Percentiles rank a stretch among this genome's conserved stretches.
phyloP scores from a whole-genome alignment of 2,113 vertebrate species.

The Notarius lentiginosus region DNA sequence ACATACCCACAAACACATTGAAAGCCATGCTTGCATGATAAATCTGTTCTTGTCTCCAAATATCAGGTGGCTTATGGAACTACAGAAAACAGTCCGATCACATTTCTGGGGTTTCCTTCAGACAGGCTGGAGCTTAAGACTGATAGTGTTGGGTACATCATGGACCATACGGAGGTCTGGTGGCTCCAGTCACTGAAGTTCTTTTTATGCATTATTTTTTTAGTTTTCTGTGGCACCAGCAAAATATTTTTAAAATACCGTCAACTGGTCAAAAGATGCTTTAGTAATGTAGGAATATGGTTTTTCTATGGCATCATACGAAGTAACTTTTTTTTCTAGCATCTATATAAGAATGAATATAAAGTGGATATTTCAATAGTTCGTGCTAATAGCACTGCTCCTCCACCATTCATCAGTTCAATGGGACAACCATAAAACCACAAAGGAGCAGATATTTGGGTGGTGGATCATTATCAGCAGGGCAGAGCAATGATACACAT shows the following conservation, averaged over 20 bases:
- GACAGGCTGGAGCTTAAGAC: constrained; percentile 75
- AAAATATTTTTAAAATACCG: neutral
- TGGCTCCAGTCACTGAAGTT: neutral
- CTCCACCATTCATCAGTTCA: neutral
- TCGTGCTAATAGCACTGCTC: neutral
- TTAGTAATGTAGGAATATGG: neutral
- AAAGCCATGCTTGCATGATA: neutral
- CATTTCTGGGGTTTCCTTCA: constrained; percentile 75
- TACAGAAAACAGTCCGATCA: constrained; percentile 93
- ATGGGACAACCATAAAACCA: neutral
- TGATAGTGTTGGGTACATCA: constrained; percentile 77
- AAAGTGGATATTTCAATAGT: neutral
- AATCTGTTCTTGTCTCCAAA: constrained; percentile 3
- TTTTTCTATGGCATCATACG: neutral
- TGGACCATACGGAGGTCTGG: constrained; percentile 84
- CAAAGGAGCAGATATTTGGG: neutral
- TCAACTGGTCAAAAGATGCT: neutral
- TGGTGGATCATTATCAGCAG: neutral
- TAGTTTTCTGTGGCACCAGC: neutral
- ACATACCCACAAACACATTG: neutral
- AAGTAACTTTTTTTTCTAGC: neutral
- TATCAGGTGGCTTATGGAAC: constrained; percentile 86
- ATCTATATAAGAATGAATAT: neutral
- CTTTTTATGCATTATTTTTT: neutral
- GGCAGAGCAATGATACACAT: neutral